Evolutionary conservation across 2,888 invertebrate genomes (phyloP).

Genomic region (Exocentrus adspersus): DNA sequence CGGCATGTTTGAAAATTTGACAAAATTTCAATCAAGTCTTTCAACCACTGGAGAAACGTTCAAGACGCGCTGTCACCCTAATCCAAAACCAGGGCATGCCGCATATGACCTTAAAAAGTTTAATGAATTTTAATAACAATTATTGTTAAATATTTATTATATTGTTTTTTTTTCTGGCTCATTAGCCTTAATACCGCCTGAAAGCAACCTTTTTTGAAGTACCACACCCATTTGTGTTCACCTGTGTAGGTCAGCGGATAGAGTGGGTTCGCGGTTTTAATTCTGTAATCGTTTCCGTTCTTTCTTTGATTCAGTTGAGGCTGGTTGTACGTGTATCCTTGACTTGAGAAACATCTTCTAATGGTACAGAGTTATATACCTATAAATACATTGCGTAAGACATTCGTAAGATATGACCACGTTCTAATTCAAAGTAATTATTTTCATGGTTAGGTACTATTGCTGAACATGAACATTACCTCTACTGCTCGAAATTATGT

Average conservation of each 20-base stretch:
- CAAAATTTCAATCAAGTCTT: too few relatives aligned
- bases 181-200: constrained; percentile 12
- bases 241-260: constrained; percentile 21
- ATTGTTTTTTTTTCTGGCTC: constrained; percentile 5
- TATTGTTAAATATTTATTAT: constrained; percentile 21
- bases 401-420: not conserved
- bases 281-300: constrained; percentile 15
- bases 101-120: constrained; percentile 17
- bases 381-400: not conserved
- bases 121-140: constrained; percentile 11
- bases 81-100: not conserved
- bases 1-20: too few relatives aligned
- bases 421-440: not conserved
- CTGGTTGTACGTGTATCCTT: not conserved
- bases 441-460: not conserved
- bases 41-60: too few relatives aligned
- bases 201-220: constrained; percentile 10
- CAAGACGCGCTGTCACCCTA: too few relatives aligned
- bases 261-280: constrained; percentile 11
- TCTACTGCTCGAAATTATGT: too few relatives aligned
- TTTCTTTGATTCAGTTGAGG: not conserved
- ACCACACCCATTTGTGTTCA: constrained; percentile 21
- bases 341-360: not conserved
- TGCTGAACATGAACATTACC: not conserved
- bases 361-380: too few relatives aligned